Percentiles rank a stretch among this genome's conserved stretches.
Conservation (phyloP, 2,888 invertebrate genomes). For the Schizotus pectinicornis region DNA sequence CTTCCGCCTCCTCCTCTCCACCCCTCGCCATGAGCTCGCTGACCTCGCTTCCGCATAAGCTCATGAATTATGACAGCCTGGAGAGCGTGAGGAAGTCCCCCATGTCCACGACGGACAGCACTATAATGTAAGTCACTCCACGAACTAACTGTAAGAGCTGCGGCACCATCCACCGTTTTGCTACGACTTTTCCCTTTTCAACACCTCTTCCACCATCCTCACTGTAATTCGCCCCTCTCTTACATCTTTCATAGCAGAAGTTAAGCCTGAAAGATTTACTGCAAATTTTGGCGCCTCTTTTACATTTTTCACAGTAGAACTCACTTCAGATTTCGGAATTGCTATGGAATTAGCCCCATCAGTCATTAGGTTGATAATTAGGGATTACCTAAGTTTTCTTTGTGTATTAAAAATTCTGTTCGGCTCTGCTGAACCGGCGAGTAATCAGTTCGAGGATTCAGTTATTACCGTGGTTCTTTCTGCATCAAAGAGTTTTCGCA, state of each 20-base stretch:
- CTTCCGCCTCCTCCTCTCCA: constrained; percentile 63
- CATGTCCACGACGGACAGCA: constrained; percentile 52
- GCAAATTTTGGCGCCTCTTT: too few relatives aligned
- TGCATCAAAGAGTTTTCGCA: background rate
- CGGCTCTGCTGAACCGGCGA: too few relatives aligned
- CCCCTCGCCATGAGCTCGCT: constrained; percentile 65
- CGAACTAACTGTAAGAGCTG: constrained; percentile 1
- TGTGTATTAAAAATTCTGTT: too few relatives aligned
- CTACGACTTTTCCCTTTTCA: background rate
- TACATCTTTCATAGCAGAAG: too few relatives aligned
- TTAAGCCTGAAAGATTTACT: too few relatives aligned
- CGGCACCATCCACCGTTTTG: background rate
- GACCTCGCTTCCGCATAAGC: constrained; percentile 64
- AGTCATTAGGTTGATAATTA: too few relatives aligned
- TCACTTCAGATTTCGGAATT: too few relatives aligned
- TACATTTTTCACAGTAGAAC: too few relatives aligned
- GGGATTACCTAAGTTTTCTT: too few relatives aligned
- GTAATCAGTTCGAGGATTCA: too few relatives aligned
- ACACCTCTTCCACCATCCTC: background rate
- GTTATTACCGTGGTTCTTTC: background rate
- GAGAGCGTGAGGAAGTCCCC: constrained; percentile 61
- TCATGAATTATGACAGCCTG: constrained; percentile 60
- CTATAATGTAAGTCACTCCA: constrained; percentile 51
- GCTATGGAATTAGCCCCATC: background rate
- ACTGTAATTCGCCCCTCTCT: too few relatives aligned